Conservation (phyloP, 2,797 vertebrate species). For the Orientallactaga sibirica region DNA sequence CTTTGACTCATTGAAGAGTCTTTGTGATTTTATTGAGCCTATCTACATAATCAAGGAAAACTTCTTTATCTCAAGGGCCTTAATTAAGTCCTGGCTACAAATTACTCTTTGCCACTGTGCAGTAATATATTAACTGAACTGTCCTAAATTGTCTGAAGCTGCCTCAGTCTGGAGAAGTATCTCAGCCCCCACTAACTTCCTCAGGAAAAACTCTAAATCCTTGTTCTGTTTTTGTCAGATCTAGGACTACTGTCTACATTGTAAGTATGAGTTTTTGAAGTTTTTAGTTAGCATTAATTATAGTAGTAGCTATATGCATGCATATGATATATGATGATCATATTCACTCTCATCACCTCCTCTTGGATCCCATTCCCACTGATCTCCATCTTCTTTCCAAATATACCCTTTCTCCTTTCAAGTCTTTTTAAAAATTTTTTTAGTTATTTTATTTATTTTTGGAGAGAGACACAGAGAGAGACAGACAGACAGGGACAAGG, state of each 20-base stretch:
- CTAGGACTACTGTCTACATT: not conserved
- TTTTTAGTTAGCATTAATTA: no score
- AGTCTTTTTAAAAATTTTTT: not conserved
- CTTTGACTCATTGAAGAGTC: conserved; percentile 4
- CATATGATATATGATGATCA: no score
- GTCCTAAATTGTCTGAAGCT: not conserved
- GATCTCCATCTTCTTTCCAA: no score
- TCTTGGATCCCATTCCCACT: no score
- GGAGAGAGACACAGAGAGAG: no score
- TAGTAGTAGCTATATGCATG: no score
- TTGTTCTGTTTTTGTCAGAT: not conserved
- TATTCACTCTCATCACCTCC: no score
- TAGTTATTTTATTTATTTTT: no score
- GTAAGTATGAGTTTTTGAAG: not conserved
- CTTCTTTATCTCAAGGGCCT: not conserved
- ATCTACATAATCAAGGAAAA: conserved; percentile 1
- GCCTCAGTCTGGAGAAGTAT: not conserved
- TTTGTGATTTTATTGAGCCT: not conserved
- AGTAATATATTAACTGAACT: conserved; percentile 19
- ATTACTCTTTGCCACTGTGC: not conserved
- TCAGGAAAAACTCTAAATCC: not conserved
- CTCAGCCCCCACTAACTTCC: not conserved
- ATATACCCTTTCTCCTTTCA: no score
- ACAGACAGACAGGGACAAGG: no score
- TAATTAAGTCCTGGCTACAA: not conserved